phyloP scores from a whole-genome alignment of 2,797 vertebrate genomes.

The Phataginus tricuspis region DNA sequence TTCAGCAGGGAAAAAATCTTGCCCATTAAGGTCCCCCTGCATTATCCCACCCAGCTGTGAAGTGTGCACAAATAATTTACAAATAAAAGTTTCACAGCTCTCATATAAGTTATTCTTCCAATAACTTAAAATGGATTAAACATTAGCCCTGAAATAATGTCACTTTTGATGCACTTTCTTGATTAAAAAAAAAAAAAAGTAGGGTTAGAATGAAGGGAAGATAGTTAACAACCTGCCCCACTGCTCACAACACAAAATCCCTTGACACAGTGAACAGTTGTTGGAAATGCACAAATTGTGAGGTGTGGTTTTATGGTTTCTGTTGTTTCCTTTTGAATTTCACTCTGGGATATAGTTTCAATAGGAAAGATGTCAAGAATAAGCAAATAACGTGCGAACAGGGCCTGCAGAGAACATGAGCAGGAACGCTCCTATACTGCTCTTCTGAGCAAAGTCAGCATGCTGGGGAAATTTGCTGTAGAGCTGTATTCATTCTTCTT shows the following conservation, averaged over 20 bases:
- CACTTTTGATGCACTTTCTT: not conserved
- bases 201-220: not conserved
- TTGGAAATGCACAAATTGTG: not conserved
- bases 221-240: not conserved
- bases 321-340: not conserved
- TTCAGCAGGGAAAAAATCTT: not conserved
- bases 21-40: not conserved
- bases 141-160: not conserved
- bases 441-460: not conserved
- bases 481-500: not conserved
- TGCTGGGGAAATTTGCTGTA: no score
- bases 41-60: not conserved
- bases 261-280: not conserved
- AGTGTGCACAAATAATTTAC: not conserved
- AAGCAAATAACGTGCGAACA: not conserved
- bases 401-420: rapidly evolving
- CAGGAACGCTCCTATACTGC: rapidly evolving
- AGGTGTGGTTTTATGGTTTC: not conserved
- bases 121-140: not conserved
- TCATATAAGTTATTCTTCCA: not conserved
- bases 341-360: not conserved
- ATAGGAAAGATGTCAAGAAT: not conserved
- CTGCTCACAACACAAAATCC: not conserved
- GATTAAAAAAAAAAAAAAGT: not conserved
- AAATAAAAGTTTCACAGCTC: not conserved